Evolutionary conservation across 2,113 vertebrate genomes (phyloP), one percentile per base, ranked within the genome.

Genomic region (Nothobranchius kuhntae): DNA sequence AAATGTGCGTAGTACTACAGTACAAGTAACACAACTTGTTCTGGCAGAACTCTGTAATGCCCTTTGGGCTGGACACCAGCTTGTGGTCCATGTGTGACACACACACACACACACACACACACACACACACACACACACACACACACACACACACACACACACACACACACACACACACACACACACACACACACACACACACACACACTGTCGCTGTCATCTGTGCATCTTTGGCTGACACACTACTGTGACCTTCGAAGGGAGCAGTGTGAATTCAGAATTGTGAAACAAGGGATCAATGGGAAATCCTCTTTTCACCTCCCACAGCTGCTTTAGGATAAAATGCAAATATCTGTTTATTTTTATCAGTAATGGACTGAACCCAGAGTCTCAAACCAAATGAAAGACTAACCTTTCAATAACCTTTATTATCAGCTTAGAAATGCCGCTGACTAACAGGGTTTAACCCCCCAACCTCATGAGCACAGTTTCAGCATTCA

Each of bases 11-110:
- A 62, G 65, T 73, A 50, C 53, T 50, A 17, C 13, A 61, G 57
- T 81, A 80, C 71, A 67, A 87, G 75, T 67, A 81, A 88, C 75
- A 75, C 65, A 61, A 88, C 78, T 78, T 73, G 77, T 79, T 86
- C 71, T 84, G 81, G 78, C 76, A 87, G 81, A 71, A 76, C 71
- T 85, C 71, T 81, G 81, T 61, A 78, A 84, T 68, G 77, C 53
- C 82, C 80, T 71, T 60, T 55, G 67, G 86, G 73, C 80, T 61
- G 76, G 80, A 82, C 69, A 85, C 63, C 83, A 80, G 80, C 78
- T 82, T 84, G 80, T 57, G 73, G 77, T 77, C 75, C 62, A 59
- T 58, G 67, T 81, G 82, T 81, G 42, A 78, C 55, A 71, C 35
- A 63, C 38, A 71, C 76, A 77, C 65, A 73, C 68, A 73, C 68